A percentile compares a stretch with the other conserved stretches of the same genome.
phyloP scores from a whole-genome alignment of 1,140 invertebrate species.

The Penaeus chinensis region DNA sequence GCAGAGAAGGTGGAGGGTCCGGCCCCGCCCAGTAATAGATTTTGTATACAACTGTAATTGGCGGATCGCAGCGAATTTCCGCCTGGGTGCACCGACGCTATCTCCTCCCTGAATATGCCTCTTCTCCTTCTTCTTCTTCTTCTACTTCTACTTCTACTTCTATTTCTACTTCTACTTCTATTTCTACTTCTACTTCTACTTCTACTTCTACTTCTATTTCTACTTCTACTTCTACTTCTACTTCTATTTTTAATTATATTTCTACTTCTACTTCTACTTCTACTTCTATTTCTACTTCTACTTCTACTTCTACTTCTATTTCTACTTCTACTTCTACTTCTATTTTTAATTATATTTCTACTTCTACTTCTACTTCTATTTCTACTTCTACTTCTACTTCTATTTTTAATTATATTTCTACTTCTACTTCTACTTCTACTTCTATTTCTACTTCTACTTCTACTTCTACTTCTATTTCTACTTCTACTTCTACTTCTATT shows the following conservation, averaged over 20 bases:
- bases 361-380: neutral
- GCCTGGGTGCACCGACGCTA: neutral
- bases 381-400: neutral
- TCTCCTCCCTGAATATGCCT: neutral
- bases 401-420: neutral
- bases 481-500: neutral
- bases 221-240: no score
- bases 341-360: neutral
- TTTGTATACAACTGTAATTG: constrained; percentile 47
- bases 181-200: no score
- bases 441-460: neutral
- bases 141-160: neutral
- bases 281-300: neutral
- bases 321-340: neutral
- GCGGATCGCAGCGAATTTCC: constrained; percentile 30
- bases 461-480: neutral
- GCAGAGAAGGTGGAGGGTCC: constrained; percentile 18
- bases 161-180: neutral
- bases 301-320: neutral
- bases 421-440: neutral
- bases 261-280: neutral
- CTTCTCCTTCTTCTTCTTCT: neutral
- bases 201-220: neutral
- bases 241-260: neutral
- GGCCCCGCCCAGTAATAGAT: constrained; percentile 40